phyloP scores from a whole-genome alignment of 92 coral and sea anemone genomes.

The Virgularia gustaviana region DNA sequence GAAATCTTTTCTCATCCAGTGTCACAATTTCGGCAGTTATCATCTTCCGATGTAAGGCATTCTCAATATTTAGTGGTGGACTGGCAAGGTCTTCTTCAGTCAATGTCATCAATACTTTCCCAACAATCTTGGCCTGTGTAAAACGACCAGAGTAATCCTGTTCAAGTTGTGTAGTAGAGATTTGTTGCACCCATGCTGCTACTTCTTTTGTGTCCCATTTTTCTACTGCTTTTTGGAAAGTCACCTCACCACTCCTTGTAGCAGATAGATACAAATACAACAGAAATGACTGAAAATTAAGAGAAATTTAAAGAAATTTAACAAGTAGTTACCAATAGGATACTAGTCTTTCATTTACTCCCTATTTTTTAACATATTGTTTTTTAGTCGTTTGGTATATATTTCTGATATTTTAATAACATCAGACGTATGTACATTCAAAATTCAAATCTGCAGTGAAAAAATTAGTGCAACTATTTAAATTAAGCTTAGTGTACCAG shows the following conservation, averaged over 20 bases:
- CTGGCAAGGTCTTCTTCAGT: conserved; percentile 66
- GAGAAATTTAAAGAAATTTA: conserved; percentile 7
- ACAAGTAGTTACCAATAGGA: no score
- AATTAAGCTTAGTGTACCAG: conserved; percentile 52
- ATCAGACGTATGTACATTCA: no score
- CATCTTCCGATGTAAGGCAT: conserved; percentile 61
- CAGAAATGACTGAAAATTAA: neutral
- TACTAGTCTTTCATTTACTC: no score
- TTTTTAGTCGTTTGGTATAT: no score
- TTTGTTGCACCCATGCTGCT: conserved; percentile 64
- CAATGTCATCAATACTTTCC: conserved; percentile 63
- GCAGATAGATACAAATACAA: conserved; percentile 40
- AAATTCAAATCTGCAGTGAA: neutral
- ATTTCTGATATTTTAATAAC: no score
- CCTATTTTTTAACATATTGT: neutral
- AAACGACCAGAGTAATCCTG: conserved; percentile 59
- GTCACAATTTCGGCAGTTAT: conserved; percentile 62
- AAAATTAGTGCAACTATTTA: neutral
- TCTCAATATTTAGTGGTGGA: conserved; percentile 47
- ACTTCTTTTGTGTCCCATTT: conserved; percentile 57
- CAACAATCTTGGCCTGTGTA: conserved; percentile 64
- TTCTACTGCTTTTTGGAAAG: conserved; percentile 44
- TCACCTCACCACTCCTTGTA: conserved; percentile 53
- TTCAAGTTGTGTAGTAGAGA: conserved; percentile 70
- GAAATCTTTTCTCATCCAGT: conserved; percentile 58